A percentile compares a stretch with the other conserved stretches of the same genome.
Evolutionary conservation across 37 sponge, comb jelly and placozoan species (phyloP).

Genomic region (Ephydatia muelleri): DNA sequence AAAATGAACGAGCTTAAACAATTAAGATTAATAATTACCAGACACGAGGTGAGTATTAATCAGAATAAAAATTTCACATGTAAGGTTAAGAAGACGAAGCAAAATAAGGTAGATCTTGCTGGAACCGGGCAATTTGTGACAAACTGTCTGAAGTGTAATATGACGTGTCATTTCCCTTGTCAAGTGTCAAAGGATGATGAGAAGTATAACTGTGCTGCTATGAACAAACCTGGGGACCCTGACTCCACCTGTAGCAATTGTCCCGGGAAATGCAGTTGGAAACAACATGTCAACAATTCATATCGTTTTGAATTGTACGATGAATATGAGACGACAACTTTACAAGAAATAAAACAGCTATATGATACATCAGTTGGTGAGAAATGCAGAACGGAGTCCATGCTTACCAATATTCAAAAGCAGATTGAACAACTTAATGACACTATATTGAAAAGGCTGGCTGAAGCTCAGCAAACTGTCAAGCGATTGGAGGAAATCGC

Average conservation of each 20-base stretch:
- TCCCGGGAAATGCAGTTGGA: conserved; percentile 59
- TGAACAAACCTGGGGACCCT: conserved; percentile 32
- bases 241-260: conserved; percentile 59
- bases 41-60: conserved; percentile 44
- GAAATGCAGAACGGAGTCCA: conserved; percentile 15
- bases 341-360: conserved; percentile 44
- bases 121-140: conserved; percentile 50
- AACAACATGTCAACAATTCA: conserved; percentile 52
- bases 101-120: conserved; percentile 20
- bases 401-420: conserved; percentile 29
- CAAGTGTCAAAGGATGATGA: conserved; percentile 42
- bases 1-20: conserved; percentile 54
- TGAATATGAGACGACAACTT: conserved; percentile 40
- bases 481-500: conserved; percentile 65
- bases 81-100: conserved; percentile 29
- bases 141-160: conserved; percentile 68
- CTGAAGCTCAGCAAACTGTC: conserved; percentile 10
- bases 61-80: conserved; percentile 65
- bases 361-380: conserved; percentile 35
- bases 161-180: conserved; percentile 74
- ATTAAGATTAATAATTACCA: conserved; percentile 40
- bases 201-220: conserved; percentile 63
- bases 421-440: conserved; percentile 5
- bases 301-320: conserved; percentile 53
- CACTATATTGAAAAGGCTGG: conserved; percentile 9